Conservation (phyloP, 30 jellyfish, hydroid and myxozoan genomes). For the Morbakka virulenta region DNA sequence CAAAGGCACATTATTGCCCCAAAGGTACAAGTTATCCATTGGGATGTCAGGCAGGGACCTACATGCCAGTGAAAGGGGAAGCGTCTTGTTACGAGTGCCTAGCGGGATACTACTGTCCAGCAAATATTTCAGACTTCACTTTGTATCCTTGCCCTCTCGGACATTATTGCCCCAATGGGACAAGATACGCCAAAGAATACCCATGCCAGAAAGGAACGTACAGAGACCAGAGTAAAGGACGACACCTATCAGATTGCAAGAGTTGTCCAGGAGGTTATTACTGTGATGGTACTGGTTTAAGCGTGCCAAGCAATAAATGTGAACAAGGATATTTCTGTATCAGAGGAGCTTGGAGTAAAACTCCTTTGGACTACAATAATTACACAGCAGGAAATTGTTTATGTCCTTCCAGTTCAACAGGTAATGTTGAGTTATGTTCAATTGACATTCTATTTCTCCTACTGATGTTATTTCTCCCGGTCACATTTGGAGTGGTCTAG, state of each 20-base stretch:
- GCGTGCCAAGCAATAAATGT: constrained; percentile 67
- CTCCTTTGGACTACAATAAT: constrained; percentile 80
- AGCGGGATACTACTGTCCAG: constrained; percentile 92
- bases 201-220: constrained; percentile 93
- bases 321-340: constrained; percentile 92
- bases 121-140: constrained; percentile 69
- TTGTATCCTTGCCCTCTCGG: constrained; percentile 92
- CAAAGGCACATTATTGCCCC: constrained; percentile 88
- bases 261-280: constrained; percentile 78
- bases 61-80: constrained; percentile 84
- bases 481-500: neutral
- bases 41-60: constrained; percentile 87
- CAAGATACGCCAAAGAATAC: constrained; percentile 61
- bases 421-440: constrained; percentile 42
- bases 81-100: constrained; percentile 62
- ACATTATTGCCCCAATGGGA: constrained; percentile 87
- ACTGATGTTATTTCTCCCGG: neutral
- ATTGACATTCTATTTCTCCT: no score
- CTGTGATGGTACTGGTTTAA: constrained; percentile 78
- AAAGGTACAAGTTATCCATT: constrained; percentile 79
- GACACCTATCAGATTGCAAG: constrained; percentile 61
- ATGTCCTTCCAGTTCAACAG: constrained; percentile 88
- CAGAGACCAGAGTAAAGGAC: constrained; percentile 72
- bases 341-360: constrained; percentile 71
- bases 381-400: constrained; percentile 66